Percentiles rank a stretch among this genome's conserved stretches.
phyloP scores from a whole-genome alignment of 2,113 vertebrate species.

The Piaya cayana region DNA sequence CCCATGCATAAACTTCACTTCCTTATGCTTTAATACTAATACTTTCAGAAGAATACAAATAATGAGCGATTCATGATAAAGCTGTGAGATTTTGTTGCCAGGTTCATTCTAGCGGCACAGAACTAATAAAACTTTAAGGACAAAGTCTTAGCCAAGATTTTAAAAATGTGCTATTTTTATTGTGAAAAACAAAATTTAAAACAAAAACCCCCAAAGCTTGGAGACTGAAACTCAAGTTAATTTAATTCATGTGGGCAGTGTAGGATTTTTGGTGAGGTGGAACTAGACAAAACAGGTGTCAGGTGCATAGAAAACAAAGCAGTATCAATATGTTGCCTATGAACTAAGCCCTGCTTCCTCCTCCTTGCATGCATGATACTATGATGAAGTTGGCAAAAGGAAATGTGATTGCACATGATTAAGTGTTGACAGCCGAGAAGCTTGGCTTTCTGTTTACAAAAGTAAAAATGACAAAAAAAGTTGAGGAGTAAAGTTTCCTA shows the following conservation, averaged over 20 bases:
- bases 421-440: not conserved
- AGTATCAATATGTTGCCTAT: not conserved
- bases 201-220: not conserved
- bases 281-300: slow-evolving; percentile 3
- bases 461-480: not conserved
- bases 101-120: not conserved
- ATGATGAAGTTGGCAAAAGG: not conserved
- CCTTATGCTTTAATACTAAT: slow-evolving; percentile 23
- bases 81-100: slow-evolving; percentile 24
- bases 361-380: not conserved
- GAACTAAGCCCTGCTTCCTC: slow-evolving; percentile 5
- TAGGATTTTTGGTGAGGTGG: slow-evolving; percentile 3
- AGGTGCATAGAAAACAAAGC: slow-evolving; percentile 27
- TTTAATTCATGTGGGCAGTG: not conserved
- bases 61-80: slow-evolving; percentile 6
- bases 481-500: not conserved
- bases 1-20: not conserved
- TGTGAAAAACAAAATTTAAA: not conserved
- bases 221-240: not conserved
- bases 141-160: slow-evolving; percentile 28
- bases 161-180: slow-evolving; percentile 23
- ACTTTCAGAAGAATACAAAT: slow-evolving; percentile 27
- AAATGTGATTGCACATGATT: not conserved
- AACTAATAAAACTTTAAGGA: slow-evolving; percentile 60
- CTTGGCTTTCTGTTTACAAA: not conserved